Evolutionary conservation across 2,797 vertebrate genomes (phyloP).

Genomic region (Staurois parvus): DNA sequence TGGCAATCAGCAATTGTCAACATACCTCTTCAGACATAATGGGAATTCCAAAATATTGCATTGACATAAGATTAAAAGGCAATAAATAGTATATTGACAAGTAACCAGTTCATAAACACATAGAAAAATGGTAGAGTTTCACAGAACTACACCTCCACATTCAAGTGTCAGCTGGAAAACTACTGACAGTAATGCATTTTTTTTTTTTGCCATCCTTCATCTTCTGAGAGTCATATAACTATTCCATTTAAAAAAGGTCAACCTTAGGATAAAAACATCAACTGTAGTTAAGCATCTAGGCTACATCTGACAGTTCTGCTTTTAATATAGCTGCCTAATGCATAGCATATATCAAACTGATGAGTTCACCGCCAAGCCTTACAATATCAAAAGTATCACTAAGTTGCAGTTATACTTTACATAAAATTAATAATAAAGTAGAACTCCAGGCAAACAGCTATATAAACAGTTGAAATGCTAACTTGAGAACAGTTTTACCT

Average conservation of each 20-base stretch:
- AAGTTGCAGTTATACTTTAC: not conserved
- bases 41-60: too few relatives aligned
- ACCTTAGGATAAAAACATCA: not conserved
- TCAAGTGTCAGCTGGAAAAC: not conserved
- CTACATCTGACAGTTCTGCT: not conserved
- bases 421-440: not conserved
- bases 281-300: not conserved
- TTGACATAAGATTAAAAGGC: too few relatives aligned
- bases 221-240: not conserved
- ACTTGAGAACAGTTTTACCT: not conserved
- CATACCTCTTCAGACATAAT: too few relatives aligned
- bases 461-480: not conserved
- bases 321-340: not conserved
- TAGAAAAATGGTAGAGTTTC: too few relatives aligned
- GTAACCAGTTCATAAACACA: not conserved
- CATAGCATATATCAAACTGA: not conserved
- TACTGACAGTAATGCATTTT: not conserved
- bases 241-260: not conserved
- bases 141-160: not conserved
- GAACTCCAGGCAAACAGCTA: not conserved
- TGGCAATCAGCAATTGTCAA: too few relatives aligned
- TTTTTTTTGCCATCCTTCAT: not conserved
- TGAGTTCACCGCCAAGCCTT: not conserved
- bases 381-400: not conserved
- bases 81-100: not conserved